A percentile compares a stretch with the other conserved stretches of the same genome.
phyloP scores from a whole-genome alignment of 1,140 invertebrate species.

The Drosophila oshimai region DNA sequence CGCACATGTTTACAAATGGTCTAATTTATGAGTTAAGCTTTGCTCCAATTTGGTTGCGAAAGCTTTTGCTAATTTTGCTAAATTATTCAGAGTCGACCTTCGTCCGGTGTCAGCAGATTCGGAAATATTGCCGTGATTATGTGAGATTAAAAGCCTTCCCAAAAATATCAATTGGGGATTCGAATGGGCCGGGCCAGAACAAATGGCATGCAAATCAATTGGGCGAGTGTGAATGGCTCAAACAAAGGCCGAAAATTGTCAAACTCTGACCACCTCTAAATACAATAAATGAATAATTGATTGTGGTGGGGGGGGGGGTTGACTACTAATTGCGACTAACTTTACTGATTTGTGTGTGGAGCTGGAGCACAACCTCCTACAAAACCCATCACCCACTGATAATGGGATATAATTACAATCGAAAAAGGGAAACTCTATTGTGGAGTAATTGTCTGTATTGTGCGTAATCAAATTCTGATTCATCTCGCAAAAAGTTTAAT shows the following conservation, averaged over 20 bases:
- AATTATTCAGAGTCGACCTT: slow-evolving; percentile 26
- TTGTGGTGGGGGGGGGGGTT: slow-evolving; percentile 55
- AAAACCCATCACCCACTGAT: slow-evolving; percentile 14
- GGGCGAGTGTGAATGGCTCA: slow-evolving; percentile 42
- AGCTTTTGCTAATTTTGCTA: slow-evolving; percentile 9
- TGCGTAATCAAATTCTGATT: slow-evolving; percentile 63
- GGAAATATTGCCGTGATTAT: slow-evolving; percentile 28
- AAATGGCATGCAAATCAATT: slow-evolving; percentile 55
- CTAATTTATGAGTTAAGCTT: neutral
- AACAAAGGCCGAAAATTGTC: slow-evolving; percentile 67
- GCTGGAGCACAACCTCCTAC: neutral
- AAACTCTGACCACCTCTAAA: slow-evolving; percentile 35
- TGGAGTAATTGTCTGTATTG: slow-evolving; percentile 57
- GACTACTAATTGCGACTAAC: slow-evolving; percentile 63
- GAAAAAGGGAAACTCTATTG: slow-evolving; percentile 45
- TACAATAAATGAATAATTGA: slow-evolving; percentile 74
- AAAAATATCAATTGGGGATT: slow-evolving; percentile 23
- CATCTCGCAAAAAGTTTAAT: slow-evolving; percentile 62
- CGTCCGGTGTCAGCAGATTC: slow-evolving; percentile 1
- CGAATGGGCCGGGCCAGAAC: neutral
- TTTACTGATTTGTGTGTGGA: slow-evolving; percentile 32
- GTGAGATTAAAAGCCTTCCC: slow-evolving; percentile 31
- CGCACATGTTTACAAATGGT: neutral
- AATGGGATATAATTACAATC: slow-evolving; percentile 58
- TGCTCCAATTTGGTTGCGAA: neutral